Conservation (phyloP, 2,888 invertebrate species). For the Perizoma flavofasciatum region DNA sequence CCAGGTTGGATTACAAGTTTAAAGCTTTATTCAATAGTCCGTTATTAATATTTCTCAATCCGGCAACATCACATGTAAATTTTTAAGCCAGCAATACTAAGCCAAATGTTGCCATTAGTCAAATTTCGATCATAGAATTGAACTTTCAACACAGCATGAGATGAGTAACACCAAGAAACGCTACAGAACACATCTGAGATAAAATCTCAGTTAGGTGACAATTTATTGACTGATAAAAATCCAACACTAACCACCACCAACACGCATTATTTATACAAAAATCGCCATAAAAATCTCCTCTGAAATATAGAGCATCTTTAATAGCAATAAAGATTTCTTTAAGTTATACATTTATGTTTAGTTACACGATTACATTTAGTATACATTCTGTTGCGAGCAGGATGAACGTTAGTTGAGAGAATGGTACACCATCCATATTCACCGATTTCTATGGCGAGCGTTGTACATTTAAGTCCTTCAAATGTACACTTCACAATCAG, state of each 20-base stretch:
- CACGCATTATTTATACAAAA: constrained; percentile 1
- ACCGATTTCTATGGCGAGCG: constrained; percentile 7
- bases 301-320: no score
- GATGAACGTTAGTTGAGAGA: no score
- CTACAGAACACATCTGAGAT: constrained; percentile 16
- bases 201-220: constrained; percentile 22
- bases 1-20: constrained; percentile 17
- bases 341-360: background rate
- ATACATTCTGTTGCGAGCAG: background rate
- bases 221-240: constrained; percentile 20
- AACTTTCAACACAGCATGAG: constrained; percentile 10
- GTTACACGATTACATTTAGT: background rate
- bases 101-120: constrained; percentile 5
- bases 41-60: constrained; percentile 1
- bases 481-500: constrained; percentile 38
- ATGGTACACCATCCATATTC: no score
- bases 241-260: background rate
- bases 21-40: constrained; percentile 11
- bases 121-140: constrained; percentile 1
- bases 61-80: constrained; percentile 5
- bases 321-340: no score
- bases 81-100: constrained; percentile 8
- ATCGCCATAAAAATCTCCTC: constrained; percentile 4
- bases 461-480: constrained; percentile 23
- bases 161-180: constrained; percentile 14